Evolutionary conservation across 2,797 vertebrate genomes (phyloP).

Genomic region (Threskiornis aethiopicus): DNA sequence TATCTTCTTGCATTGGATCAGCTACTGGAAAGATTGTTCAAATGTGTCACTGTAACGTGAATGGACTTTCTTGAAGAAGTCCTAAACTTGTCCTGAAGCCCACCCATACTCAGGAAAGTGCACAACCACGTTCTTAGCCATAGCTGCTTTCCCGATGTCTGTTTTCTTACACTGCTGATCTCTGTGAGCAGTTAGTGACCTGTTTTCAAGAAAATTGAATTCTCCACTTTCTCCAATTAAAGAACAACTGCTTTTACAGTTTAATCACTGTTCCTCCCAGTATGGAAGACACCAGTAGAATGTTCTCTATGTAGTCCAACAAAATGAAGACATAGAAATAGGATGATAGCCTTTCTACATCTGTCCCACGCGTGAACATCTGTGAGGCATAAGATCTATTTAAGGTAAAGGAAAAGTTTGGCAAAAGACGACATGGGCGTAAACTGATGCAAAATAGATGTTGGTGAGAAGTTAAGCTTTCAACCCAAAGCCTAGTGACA

Average conservation of each 20-base stretch:
- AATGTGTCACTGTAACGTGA: neutral
- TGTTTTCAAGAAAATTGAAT: neutral
- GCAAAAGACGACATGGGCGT: neutral
- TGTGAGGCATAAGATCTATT: neutral
- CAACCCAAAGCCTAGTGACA: neutral
- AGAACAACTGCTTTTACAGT: neutral
- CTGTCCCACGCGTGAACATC: neutral
- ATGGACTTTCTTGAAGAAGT: neutral
- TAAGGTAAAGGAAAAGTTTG: neutral
- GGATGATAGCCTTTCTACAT: neutral
- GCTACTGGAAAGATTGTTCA: neutral
- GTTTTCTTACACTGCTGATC: neutral
- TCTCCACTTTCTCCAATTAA: neutral
- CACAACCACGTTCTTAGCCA: neutral
- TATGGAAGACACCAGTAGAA: neutral
- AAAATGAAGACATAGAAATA: neutral
- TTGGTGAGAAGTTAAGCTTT: neutral
- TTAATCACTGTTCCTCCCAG: neutral
- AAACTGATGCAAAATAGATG: neutral
- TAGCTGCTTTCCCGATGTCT: neutral
- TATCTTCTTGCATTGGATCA: neutral
- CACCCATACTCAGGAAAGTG: neutral
- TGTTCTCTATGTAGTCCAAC: neutral
- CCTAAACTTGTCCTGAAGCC: accelerated
- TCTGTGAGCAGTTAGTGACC: neutral